phyloP scores from a whole-genome alignment of 2,797 vertebrate species.

The Acrossocheilus wenchowensis region DNA sequence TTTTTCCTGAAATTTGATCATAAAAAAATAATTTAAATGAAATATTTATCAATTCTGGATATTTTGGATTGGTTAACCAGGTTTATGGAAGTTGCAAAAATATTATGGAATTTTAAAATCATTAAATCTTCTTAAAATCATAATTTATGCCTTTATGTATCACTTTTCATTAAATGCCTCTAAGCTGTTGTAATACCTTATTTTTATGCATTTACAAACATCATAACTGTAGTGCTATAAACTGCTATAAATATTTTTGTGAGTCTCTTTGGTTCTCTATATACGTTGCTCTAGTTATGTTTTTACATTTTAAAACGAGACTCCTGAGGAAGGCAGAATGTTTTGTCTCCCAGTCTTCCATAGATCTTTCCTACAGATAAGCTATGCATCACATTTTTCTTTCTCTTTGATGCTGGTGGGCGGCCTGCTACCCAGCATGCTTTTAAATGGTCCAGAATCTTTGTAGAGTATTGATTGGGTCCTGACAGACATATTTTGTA shows the following conservation, averaged over 20 bases:
- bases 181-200: too few relatives aligned
- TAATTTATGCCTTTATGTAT: background rate
- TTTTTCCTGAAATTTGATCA: too few relatives aligned
- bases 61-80: background rate
- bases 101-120: background rate
- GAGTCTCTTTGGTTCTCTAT: background rate
- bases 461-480: background rate
- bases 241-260: background rate
- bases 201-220: background rate
- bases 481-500: background rate
- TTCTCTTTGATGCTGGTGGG: conserved; percentile 38
- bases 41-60: background rate
- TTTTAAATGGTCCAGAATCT: conserved; percentile 1
- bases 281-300: background rate
- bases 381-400: conserved; percentile 25
- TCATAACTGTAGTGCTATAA: background rate
- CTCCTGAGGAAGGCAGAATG: background rate
- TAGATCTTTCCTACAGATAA: conserved; percentile 41
- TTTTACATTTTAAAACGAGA: background rate
- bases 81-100: background rate
- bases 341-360: conserved; percentile 4
- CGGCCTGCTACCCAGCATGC: background rate
- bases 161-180: background rate
- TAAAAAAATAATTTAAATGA: background rate
- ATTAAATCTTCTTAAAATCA: background rate